These are phyloP conservation scores for Hyposoter didymator DNA, from an alignment of 2,888 invertebrate genomes.

Conservation along the genomic window DNA sequence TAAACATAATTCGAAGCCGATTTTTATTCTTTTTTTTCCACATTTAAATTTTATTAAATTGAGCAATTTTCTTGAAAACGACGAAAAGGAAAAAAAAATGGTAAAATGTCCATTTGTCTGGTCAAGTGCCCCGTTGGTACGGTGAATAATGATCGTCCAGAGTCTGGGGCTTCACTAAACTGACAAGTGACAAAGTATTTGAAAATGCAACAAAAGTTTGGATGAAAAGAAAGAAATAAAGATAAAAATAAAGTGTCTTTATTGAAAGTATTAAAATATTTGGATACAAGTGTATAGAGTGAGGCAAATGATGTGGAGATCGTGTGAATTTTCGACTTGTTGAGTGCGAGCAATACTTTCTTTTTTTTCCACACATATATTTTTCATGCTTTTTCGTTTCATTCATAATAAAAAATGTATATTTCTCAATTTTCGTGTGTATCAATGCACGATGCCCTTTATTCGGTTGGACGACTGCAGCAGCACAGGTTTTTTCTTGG, in stretches of 20 bases:
- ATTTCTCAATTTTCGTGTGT: not conserved
- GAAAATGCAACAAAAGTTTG: conserved; percentile 19
- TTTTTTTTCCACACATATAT: not conserved
- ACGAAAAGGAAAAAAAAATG: not conserved
- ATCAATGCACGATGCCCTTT: conserved; percentile 4
- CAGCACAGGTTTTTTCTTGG: conserved; percentile 25
- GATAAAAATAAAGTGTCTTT: conserved; percentile 5
- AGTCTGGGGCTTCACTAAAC: conserved; percentile 1
- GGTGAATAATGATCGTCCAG: conserved; percentile 50
- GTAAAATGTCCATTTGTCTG: not conserved
- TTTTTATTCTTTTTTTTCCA: too few species aligned
- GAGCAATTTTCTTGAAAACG: not conserved
- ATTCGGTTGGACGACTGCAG: conserved; percentile 46
- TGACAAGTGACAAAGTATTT: conserved; percentile 47
- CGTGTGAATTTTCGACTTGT: conserved; percentile 65
- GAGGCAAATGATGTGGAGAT: conserved; percentile 50
- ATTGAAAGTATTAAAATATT: conserved; percentile 21
- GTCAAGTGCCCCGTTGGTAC: not conserved
- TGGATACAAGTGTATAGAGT: conserved; percentile 3
- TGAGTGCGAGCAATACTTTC: conserved; percentile 30
- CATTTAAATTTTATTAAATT: not conserved
- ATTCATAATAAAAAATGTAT: conserved; percentile 8
- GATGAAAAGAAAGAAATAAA: conserved; percentile 24
- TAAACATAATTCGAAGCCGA: too few species aligned
- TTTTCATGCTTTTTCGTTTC: conserved; percentile 42